Percentiles rank a stretch among this genome's conserved stretches.
Evolutionary conservation across 2,797 vertebrate genomes (phyloP).

Genomic region (Esox lucius): DNA sequence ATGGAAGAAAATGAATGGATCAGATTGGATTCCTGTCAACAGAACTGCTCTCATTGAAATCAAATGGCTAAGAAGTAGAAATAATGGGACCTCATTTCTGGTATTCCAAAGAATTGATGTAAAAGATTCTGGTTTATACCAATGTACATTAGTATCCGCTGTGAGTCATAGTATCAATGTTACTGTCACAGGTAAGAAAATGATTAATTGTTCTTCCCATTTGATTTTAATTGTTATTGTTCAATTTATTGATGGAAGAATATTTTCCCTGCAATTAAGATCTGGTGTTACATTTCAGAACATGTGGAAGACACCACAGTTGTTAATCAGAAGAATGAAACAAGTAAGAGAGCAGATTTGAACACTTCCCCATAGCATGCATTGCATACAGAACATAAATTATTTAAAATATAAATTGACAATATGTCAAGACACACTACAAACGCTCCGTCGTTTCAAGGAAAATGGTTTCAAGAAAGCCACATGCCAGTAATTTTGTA

Average conservation of each 20-base stretch:
- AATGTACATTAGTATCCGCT: fast-evolving
- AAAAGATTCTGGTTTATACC: conserved; percentile 38
- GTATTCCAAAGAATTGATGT: neutral
- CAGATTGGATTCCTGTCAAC: neutral
- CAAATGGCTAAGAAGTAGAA: fast-evolving
- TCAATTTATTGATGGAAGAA: neutral
- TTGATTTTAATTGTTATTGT: neutral
- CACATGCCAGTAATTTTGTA: too few relatives aligned
- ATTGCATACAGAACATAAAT: neutral
- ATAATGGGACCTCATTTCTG: fast-evolving
- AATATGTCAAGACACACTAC: neutral
- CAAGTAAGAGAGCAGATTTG: conserved; percentile 29
- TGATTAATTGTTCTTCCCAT: too few relatives aligned
- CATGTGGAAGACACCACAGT: fast-evolving
- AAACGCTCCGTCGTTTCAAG: too few relatives aligned
- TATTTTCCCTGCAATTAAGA: neutral
- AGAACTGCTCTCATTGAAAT: neutral
- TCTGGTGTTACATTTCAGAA: conserved; percentile 28
- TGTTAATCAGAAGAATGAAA: neutral
- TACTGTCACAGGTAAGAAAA: conserved; percentile 38
- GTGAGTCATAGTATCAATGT: conserved; percentile 17
- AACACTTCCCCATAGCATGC: neutral
- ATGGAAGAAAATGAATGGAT: conserved; percentile 25
- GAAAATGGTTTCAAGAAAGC: too few relatives aligned
- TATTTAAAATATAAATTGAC: neutral